Evolutionary conservation across 2,797 vertebrate genomes (phyloP).

Genomic region (Emydoidea blandingii): DNA sequence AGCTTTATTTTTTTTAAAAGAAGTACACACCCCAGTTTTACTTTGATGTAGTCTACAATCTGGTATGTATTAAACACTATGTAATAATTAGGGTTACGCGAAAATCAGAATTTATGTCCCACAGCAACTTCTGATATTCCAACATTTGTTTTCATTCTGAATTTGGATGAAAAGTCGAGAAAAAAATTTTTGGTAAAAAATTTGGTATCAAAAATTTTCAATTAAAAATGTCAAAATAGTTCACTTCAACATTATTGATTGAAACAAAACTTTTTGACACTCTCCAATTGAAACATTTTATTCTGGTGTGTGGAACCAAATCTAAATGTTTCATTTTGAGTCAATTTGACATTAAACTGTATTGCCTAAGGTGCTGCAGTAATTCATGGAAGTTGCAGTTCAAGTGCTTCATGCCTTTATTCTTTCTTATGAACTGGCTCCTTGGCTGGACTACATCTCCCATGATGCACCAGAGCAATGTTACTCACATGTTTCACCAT

Average conservation of each 20-base stretch:
- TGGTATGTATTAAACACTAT: slow-evolving; percentile 40
- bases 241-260: neutral
- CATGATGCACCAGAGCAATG: neutral
- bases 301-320: slow-evolving; percentile 25
- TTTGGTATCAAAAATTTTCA: neutral
- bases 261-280: slow-evolving; percentile 16
- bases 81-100: neutral
- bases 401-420: neutral
- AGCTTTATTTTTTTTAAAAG: slow-evolving; percentile 40
- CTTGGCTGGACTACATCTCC: neutral
- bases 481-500: fast-evolving
- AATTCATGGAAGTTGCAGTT: neutral
- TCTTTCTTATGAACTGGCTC: neutral
- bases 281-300: slow-evolving; percentile 5
- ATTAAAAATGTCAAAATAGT: neutral
- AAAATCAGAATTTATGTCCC: neutral
- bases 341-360: slow-evolving; percentile 22
- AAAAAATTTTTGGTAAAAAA: neutral
- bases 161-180: slow-evolving; percentile 17
- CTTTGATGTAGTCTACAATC: slow-evolving; percentile 55
- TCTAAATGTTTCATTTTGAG: neutral
- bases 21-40: slow-evolving; percentile 7
- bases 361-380: neutral
- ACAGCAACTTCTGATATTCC: neutral
- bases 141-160: slow-evolving; percentile 25